A percentile compares a stretch with the other conserved stretches of the same genome.
These are phyloP conservation scores for Phalacrocorax brasilianus DNA, from an alignment of 2,113 vertebrate species.

Conservation along the genomic window DNA sequence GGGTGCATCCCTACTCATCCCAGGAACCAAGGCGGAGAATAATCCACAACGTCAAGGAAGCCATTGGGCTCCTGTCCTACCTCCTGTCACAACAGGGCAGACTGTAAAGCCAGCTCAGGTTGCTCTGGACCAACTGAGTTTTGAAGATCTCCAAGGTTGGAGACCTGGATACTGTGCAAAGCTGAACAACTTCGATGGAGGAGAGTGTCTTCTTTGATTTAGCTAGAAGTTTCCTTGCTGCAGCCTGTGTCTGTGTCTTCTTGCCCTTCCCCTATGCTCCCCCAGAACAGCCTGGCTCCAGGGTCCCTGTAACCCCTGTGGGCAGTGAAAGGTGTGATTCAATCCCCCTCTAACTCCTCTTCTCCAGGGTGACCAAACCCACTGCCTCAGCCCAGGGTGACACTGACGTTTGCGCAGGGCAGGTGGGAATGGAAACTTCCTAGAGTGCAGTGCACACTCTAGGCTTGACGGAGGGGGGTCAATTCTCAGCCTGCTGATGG, in stretches of 20 bases:
- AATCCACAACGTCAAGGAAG: not conserved
- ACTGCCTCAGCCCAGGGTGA: not conserved
- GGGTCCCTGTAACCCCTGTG: fast-evolving
- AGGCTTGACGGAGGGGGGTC: not conserved
- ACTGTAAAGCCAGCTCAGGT: not conserved
- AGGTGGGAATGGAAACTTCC: not conserved
- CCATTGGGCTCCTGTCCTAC: not conserved
- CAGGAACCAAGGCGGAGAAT: not conserved
- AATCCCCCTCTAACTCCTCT: not conserved
- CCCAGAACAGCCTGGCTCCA: not conserved
- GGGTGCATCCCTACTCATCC: not conserved
- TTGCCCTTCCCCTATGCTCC: not conserved
- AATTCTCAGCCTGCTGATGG: not conserved
- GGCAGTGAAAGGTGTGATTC: not conserved
- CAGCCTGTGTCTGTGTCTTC: not conserved
- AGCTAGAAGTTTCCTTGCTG: not conserved
- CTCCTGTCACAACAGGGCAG: not conserved
- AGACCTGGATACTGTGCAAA: not conserved
- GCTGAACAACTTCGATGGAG: not conserved
- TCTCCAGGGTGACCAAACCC: not conserved
- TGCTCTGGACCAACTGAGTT: not conserved
- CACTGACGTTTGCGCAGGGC: not conserved
- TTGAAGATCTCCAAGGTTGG: not conserved
- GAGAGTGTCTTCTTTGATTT: not conserved
- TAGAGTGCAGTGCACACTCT: not conserved